phyloP scores from a whole-genome alignment of 2,888 invertebrate genomes.

The Diaphora mendica region DNA sequence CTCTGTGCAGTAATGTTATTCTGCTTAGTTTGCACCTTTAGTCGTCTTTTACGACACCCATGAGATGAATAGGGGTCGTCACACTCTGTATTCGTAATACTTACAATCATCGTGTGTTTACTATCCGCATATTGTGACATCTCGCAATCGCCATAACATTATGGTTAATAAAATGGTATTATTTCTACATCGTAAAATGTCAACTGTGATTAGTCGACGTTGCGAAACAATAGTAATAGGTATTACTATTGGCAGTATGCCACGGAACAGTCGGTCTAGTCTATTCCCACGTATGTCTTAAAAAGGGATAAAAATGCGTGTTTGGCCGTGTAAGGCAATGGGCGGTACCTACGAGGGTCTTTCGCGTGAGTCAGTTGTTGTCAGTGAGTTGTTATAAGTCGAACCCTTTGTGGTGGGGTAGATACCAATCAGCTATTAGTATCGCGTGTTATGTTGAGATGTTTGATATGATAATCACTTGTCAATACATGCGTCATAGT shows the following conservation, averaged over 20 bases:
- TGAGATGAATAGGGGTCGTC: too few relatives aligned
- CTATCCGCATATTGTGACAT: constrained; percentile 51
- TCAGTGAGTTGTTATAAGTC: constrained; percentile 33
- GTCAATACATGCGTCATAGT: constrained; percentile 20
- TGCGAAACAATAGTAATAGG: constrained; percentile 65
- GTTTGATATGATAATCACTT: constrained; percentile 7
- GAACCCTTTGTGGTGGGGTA: constrained; percentile 40
- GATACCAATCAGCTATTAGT: constrained; percentile 36
- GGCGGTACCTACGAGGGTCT: constrained; percentile 59
- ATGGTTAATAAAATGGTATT: constrained; percentile 49
- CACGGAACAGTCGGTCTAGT: constrained; percentile 57
- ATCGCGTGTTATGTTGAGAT: constrained; percentile 15
- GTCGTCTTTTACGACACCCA: too few relatives aligned
- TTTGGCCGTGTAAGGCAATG: constrained; percentile 66
- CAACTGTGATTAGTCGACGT: constrained; percentile 47
- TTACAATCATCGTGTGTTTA: constrained; percentile 64
- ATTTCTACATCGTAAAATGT: constrained; percentile 60
- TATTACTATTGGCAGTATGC: constrained; percentile 62
- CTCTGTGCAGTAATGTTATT: too few relatives aligned
- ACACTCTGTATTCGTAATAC: neutral
- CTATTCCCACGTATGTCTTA: constrained; percentile 68
- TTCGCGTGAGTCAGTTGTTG: constrained; percentile 59
- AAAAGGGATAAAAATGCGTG: constrained; percentile 73
- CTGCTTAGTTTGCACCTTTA: too few relatives aligned
- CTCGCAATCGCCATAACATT: constrained; percentile 19